A percentile compares a stretch with the other conserved stretches of the same genome.
phyloP scores from a whole-genome alignment of 2,888 invertebrate species.

The Drosophila bunnanda region DNA sequence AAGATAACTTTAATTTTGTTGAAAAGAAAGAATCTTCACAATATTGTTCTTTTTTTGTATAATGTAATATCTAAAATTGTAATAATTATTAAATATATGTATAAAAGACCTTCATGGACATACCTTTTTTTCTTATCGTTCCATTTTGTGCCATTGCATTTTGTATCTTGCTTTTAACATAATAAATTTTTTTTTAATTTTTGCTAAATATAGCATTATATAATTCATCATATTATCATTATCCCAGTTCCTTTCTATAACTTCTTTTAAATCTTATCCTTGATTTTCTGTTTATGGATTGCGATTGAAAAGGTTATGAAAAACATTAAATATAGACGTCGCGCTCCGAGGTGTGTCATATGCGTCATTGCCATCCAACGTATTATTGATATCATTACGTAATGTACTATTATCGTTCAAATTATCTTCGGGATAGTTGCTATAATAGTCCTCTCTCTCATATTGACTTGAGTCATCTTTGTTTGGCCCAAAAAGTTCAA shows the following conservation, averaged over 20 bases:
- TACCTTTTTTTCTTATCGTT: neutral
- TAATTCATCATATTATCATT: neutral
- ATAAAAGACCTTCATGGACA: neutral
- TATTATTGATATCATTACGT: neutral
- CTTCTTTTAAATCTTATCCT: neutral
- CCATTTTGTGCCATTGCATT: neutral
- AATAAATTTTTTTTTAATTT: neutral
- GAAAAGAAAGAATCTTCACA: too few species aligned
- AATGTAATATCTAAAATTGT: too few species aligned
- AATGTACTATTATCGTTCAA: neutral
- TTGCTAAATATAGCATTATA: neutral
- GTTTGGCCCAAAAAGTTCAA: neutral
- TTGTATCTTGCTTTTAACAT: neutral
- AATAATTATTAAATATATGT: neutral
- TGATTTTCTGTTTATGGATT: neutral
- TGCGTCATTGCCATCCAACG: neutral
- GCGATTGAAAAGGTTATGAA: neutral
- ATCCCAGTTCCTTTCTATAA: neutral
- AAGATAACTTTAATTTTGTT: neutral
- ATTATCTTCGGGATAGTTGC: neutral
- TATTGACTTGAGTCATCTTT: neutral
- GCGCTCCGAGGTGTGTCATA: neutral
- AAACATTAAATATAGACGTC: neutral
- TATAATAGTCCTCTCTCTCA: neutral
- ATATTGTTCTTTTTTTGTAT: too few species aligned